A percentile compares a stretch with the other conserved stretches of the same genome.
Evolutionary conservation across 2,888 invertebrate species (phyloP).

Genomic region (Agelastica alni): DNA sequence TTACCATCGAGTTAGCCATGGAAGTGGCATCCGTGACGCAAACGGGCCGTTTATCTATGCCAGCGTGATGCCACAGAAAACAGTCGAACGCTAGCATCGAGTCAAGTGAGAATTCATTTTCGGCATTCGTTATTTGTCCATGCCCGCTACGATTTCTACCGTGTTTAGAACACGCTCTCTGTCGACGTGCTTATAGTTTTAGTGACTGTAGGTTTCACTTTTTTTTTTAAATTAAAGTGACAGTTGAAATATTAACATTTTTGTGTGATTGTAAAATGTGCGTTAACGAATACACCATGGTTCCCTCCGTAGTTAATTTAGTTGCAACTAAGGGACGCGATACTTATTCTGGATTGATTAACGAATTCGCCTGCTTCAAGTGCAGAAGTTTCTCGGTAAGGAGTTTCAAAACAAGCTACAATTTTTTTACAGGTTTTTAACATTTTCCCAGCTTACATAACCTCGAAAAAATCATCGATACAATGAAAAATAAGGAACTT

Average conservation of each 20-base stretch:
- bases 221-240: not conserved
- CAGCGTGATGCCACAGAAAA: slow-evolving; percentile 36
- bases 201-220: not conserved
- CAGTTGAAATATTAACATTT: not conserved
- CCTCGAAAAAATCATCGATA: too few species aligned
- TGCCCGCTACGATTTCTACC: not conserved
- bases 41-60: slow-evolving; percentile 40
- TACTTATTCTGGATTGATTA: slow-evolving; percentile 54
- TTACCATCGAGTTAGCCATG: slow-evolving; percentile 27
- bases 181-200: not conserved
- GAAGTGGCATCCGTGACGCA: slow-evolving; percentile 43
- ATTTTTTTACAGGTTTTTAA: too few species aligned
- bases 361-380: slow-evolving; percentile 53
- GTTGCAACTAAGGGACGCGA: slow-evolving; percentile 55
- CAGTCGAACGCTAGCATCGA: slow-evolving; percentile 29
- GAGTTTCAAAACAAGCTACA: too few species aligned
- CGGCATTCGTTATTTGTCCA: not conserved
- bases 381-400: slow-evolving; percentile 54
- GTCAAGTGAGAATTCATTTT: not conserved
- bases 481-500: too few species aligned
- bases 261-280: slow-evolving; percentile 48
- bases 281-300: slow-evolving; percentile 54
- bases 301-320: slow-evolving; percentile 55
- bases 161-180: not conserved
- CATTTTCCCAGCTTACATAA: too few species aligned